These are phyloP conservation scores for Syritta pipiens DNA, from an alignment of 2,888 invertebrate genomes.

Conservation along the genomic window DNA sequence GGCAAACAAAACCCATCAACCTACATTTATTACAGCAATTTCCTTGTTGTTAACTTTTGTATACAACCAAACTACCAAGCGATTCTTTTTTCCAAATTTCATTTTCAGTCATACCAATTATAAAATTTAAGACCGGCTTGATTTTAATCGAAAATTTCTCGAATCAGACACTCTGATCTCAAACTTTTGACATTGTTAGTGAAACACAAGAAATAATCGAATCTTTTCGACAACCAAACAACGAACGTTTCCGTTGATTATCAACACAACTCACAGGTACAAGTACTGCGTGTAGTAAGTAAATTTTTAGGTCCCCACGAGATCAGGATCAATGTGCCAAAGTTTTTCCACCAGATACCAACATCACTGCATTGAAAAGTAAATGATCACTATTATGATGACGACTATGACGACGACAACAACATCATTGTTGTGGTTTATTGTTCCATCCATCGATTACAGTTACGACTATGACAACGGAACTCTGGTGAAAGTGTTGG, in stretches of 20 bases:
- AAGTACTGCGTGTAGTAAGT: slow-evolving; percentile 13
- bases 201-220: slow-evolving; percentile 33
- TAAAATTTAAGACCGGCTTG: slow-evolving; percentile 11
- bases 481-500: slow-evolving; percentile 47
- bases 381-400: slow-evolving; percentile 26
- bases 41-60: slow-evolving; percentile 16
- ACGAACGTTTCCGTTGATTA: not conserved
- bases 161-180: slow-evolving; percentile 25
- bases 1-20: slow-evolving; percentile 33
- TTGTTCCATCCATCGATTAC: slow-evolving; percentile 37
- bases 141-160: slow-evolving; percentile 21
- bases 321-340: slow-evolving; percentile 25
- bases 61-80: slow-evolving; percentile 3
- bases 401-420: slow-evolving; percentile 14
- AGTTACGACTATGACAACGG: too few species aligned
- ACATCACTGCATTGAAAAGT: not conserved
- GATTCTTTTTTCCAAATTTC: slow-evolving; percentile 28
- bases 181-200: slow-evolving; percentile 39
- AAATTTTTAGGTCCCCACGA: slow-evolving; percentile 4
- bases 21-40: slow-evolving; percentile 36
- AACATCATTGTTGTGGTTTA: slow-evolving; percentile 23
- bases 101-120: slow-evolving; percentile 43
- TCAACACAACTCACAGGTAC: too few species aligned
- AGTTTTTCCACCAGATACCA: slow-evolving; percentile 2
- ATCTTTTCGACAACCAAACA: slow-evolving; percentile 11